A percentile compares a stretch with the other conserved stretches of the same genome.
Conservation (phyloP, 2,888 invertebrate genomes). For the Phengaris alcon region DNA sequence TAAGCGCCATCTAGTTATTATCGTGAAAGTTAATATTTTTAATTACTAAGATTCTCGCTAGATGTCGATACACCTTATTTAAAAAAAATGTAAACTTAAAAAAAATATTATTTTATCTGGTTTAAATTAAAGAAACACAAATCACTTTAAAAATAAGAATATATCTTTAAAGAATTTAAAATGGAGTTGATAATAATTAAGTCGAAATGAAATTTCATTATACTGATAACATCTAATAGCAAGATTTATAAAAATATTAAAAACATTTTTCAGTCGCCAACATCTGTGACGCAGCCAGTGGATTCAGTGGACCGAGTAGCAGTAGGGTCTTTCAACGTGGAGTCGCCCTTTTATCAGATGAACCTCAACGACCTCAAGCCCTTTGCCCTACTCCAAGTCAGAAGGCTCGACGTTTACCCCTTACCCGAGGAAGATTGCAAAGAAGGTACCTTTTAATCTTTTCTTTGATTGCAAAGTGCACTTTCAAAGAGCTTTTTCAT, state of each 20-base stretch:
- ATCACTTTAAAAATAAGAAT: too few relatives aligned
- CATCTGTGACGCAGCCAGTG: conserved; percentile 52
- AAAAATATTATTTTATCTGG: too few relatives aligned
- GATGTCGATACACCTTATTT: background rate
- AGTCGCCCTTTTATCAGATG: conserved; percentile 69
- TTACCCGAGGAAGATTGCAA: conserved; percentile 49
- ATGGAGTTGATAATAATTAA: background rate
- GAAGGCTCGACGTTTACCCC: conserved; percentile 60
- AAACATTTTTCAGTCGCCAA: conserved; percentile 50
- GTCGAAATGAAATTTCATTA: background rate
- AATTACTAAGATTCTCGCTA: background rate
- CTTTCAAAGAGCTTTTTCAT: conserved; percentile 3
- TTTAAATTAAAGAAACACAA: too few relatives aligned
- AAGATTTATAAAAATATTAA: background rate
- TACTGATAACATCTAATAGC: background rate
- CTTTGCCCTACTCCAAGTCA: conserved; percentile 58
- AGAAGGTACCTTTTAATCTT: conserved; percentile 39
- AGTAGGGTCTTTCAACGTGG: conserved; percentile 63
- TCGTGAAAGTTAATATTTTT: too few relatives aligned
- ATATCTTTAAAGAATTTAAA: too few relatives aligned
- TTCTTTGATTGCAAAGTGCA: conserved; percentile 21
- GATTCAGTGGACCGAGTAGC: conserved; percentile 62
- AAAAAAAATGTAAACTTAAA: background rate
- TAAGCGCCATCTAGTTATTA: background rate
- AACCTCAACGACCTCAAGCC: conserved; percentile 65